phyloP scores from a whole-genome alignment of 2,113 vertebrate species.

The Argyrosomus japonicus region DNA sequence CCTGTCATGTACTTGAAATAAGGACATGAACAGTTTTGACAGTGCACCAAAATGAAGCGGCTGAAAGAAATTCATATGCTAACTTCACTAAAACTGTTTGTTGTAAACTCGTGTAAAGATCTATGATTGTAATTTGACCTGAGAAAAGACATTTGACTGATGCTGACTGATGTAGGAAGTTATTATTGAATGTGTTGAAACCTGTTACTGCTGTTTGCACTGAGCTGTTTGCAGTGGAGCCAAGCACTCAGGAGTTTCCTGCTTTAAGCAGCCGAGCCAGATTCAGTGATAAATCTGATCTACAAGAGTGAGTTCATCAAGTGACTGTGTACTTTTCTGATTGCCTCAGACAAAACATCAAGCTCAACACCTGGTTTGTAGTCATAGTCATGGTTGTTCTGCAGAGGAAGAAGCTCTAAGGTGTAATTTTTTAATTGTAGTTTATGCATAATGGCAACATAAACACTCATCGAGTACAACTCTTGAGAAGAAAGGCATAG shows the following conservation, averaged over 20 bases:
- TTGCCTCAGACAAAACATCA: not conserved
- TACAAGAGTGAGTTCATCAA: not conserved
- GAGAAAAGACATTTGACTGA: conserved; percentile 1
- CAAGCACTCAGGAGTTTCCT: not conserved
- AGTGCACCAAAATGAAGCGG: not conserved
- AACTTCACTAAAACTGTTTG: not conserved
- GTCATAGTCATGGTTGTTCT: not conserved
- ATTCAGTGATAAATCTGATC: not conserved
- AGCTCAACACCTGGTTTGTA: not conserved
- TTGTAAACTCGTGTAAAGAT: not conserved
- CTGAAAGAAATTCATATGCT: not conserved
- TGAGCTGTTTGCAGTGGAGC: conserved; percentile 22
- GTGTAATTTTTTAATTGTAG: not conserved
- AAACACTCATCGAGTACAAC: too few relatives aligned
- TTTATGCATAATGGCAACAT: not conserved
- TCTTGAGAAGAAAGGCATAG: too few relatives aligned
- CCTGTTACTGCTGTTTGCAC: not conserved
- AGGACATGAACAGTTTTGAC: not conserved
- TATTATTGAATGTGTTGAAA: not conserved
- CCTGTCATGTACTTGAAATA: not conserved
- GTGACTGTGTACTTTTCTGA: not conserved
- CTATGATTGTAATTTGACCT: not conserved
- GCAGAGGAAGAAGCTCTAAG: not conserved
- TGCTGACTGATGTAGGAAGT: not conserved
- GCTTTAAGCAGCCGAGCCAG: conserved; percentile 29